Evolutionary conservation across 2,113 vertebrate species (phyloP).

Genomic region (Dipodomys ordii): DNA sequence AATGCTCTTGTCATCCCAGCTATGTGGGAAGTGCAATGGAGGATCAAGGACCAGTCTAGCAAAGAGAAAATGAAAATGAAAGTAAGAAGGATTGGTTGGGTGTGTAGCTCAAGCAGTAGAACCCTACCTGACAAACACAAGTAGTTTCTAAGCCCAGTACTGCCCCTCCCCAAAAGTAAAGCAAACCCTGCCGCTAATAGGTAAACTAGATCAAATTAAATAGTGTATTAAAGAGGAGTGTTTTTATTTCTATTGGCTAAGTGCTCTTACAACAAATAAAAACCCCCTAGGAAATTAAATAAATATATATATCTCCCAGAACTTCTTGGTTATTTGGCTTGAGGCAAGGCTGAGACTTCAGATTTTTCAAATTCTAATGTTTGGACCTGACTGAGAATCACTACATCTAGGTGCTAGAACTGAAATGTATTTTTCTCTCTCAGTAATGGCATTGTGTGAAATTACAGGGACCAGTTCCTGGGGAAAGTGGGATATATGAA

Average conservation of each 20-base stretch:
- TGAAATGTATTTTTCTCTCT: slow-evolving; percentile 52
- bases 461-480: slow-evolving; percentile 58
- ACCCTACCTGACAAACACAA: too few relatives aligned
- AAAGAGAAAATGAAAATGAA: too few relatives aligned
- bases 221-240: neutral
- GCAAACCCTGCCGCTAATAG: neutral
- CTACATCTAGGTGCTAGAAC: neutral
- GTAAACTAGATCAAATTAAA: neutral
- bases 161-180: too few relatives aligned
- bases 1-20: too few relatives aligned
- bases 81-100: too few relatives aligned
- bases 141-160: too few relatives aligned
- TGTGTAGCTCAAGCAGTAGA: too few relatives aligned
- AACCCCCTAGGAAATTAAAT: neutral
- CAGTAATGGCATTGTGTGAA: slow-evolving; percentile 53
- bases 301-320: neutral
- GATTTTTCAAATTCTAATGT: slow-evolving; percentile 51
- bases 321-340: slow-evolving; percentile 12
- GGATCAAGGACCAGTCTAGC: too few relatives aligned
- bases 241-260: slow-evolving; percentile 27
- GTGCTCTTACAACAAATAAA: neutral
- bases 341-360: neutral
- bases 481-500: slow-evolving; percentile 64
- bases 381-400: slow-evolving; percentile 40
- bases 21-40: too few relatives aligned